A percentile compares a stretch with the other conserved stretches of the same genome.
phyloP scores from a whole-genome alignment of 1,140 invertebrate species.

The Scaptomyza montana region DNA sequence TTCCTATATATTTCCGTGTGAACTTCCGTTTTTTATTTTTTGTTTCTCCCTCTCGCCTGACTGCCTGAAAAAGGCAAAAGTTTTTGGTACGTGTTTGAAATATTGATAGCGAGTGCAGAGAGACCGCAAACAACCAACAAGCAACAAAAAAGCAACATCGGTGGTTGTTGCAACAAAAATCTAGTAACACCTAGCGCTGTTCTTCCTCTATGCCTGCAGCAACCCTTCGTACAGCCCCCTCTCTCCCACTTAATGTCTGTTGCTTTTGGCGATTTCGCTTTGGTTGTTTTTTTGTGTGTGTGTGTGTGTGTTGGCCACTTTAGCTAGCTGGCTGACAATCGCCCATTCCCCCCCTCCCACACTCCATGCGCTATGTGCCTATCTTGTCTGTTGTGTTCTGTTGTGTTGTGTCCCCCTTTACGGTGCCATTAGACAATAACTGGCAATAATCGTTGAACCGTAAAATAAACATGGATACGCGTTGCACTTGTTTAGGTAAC shows the following conservation, averaged over 20 bases:
- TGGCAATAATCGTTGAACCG: constrained; percentile 82
- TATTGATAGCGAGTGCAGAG: constrained; percentile 75
- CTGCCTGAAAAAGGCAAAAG: constrained; percentile 68
- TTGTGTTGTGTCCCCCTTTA: constrained; percentile 60
- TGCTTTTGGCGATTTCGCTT: constrained; percentile 56
- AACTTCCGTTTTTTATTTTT: constrained; percentile 69
- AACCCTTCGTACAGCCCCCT: background rate
- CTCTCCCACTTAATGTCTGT: background rate
- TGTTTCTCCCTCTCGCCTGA: constrained; percentile 1
- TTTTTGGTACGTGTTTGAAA: constrained; percentile 77
- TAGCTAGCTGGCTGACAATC: constrained; percentile 13
- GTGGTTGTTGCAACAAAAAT: constrained; percentile 57
- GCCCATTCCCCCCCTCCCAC: background rate
- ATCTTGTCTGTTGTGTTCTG: constrained; percentile 16
- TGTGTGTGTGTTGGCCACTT: constrained; percentile 17
- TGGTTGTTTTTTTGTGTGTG: constrained; percentile 32
- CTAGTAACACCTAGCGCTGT: constrained; percentile 64
- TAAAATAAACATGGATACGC: constrained; percentile 82
- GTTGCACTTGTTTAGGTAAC: constrained; percentile 77
- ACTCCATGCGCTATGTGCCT: constrained; percentile 10
- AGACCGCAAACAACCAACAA: constrained; percentile 43
- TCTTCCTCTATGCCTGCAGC: constrained; percentile 9
- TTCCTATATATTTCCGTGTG: constrained; percentile 79
- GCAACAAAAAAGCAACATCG: constrained; percentile 22
- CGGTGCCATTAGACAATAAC: constrained; percentile 77